Percentiles rank a stretch among this genome's conserved stretches.
phyloP scores from a whole-genome alignment of 2,888 invertebrate genomes.

The Drosophila paranaensis region DNA sequence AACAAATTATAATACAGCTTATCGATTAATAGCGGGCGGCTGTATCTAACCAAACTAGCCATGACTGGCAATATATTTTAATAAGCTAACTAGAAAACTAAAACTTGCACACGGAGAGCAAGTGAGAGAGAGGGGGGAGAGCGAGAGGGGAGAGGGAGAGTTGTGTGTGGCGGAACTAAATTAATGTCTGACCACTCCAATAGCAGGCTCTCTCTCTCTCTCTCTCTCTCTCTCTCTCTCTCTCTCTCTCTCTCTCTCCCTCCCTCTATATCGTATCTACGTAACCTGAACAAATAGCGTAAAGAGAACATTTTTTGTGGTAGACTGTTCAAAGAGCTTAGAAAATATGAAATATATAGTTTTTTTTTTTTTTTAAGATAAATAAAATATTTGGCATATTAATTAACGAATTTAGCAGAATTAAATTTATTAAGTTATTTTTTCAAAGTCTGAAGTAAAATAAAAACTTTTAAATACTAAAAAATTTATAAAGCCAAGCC shows the following conservation, averaged over 20 bases:
- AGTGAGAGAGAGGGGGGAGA: neutral
- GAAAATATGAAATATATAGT: neutral
- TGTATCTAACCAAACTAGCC: neutral
- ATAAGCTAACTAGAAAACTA: conserved; percentile 54
- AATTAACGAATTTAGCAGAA: too few species aligned
- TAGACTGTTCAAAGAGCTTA: neutral
- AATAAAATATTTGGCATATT: neutral
- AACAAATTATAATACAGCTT: conserved; percentile 75
- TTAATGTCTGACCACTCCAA: conserved; percentile 45
- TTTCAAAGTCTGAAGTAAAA: too few species aligned
- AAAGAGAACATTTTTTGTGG: neutral
- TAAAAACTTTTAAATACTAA: too few species aligned
- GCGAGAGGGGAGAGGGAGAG: neutral
- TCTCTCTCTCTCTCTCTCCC: neutral
- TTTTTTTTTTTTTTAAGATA: neutral
- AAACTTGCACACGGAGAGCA: neutral
- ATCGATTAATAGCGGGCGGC: conserved; percentile 63
- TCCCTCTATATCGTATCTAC: neutral
- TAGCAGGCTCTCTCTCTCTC: neutral
- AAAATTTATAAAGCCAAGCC: too few species aligned
- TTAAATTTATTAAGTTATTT: too few species aligned
- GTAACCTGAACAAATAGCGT: conserved; percentile 4
- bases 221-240: neutral
- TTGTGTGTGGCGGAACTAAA: conserved; percentile 26
- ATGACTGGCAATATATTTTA: conserved; percentile 54